Percentiles rank a stretch among this genome's conserved stretches.
phyloP scores from a whole-genome alignment of 2,888 invertebrate species.

The Chrysolina americana region DNA sequence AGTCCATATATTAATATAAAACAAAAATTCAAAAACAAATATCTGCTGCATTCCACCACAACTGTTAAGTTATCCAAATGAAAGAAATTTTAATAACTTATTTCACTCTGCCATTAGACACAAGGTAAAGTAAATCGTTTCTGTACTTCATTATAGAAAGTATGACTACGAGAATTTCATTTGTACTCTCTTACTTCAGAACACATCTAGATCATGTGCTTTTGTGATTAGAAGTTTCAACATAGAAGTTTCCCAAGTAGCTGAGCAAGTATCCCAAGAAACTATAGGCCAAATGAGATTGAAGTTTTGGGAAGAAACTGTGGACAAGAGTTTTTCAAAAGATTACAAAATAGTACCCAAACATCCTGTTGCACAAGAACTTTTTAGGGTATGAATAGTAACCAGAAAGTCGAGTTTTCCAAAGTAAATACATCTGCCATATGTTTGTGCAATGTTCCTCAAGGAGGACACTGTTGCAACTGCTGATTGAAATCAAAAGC shows the following conservation, averaged over 20 bases:
- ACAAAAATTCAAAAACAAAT: not conserved
- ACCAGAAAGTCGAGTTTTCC: no score
- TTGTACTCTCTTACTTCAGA: conserved; percentile 81
- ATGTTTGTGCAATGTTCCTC: no score
- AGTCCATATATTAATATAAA: not conserved
- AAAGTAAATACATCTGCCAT: not conserved
- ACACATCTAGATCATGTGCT: conserved; percentile 78
- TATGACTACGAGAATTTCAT: conserved; percentile 94
- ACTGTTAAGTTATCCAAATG: no score
- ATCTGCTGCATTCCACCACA: not conserved
- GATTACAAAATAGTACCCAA: conserved; percentile 77
- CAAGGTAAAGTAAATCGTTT: not conserved
- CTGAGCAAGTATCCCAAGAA: conserved; percentile 83
- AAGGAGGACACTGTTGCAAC: no score
- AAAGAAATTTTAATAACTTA: no score
- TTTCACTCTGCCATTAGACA: no score
- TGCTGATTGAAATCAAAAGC: no score
- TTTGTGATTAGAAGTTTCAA: conserved; percentile 93
- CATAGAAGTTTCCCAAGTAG: conserved; percentile 89
- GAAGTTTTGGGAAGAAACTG: conserved; percentile 92
- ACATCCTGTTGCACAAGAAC: conserved; percentile 87
- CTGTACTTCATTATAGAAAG: conserved; percentile 70
- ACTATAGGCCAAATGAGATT: conserved; percentile 86
- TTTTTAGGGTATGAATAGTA: conserved; percentile 70
- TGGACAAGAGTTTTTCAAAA: conserved; percentile 78